phyloP scores from a whole-genome alignment of 2,113 vertebrate species.

The Bos javanicus region DNA sequence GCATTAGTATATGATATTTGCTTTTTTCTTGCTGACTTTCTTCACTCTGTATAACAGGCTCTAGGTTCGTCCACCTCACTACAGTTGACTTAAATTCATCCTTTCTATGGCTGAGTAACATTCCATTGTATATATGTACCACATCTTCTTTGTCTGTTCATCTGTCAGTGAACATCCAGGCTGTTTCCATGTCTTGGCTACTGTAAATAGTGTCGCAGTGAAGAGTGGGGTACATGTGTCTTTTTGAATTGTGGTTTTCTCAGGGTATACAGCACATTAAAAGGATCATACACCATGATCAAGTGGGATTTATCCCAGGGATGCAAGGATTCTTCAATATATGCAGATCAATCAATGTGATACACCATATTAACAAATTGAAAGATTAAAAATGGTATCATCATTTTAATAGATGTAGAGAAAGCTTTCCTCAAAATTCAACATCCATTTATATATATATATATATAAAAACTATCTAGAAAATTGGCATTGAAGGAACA shows the following conservation, averaged over 20 bases:
- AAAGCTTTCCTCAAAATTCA: not conserved
- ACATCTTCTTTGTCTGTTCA: not conserved
- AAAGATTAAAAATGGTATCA: not conserved
- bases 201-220: not conserved
- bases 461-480: not conserved
- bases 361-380: not conserved
- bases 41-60: not conserved
- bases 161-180: not conserved
- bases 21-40: not conserved
- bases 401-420: not conserved
- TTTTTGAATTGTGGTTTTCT: not conserved
- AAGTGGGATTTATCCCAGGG: not conserved
- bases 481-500: not conserved
- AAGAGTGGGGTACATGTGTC: not conserved
- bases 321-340: not conserved
- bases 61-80: not conserved
- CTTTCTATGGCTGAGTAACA: not conserved
- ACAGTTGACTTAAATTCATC: not conserved
- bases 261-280: not conserved
- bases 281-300: not conserved
- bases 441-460: not conserved
- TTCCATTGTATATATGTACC: not conserved
- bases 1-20: not conserved
- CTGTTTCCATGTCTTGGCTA: not conserved
- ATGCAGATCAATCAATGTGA: not conserved